Conservation (phyloP, 2,797 vertebrate genomes). For the Gallinago solitaria region DNA sequence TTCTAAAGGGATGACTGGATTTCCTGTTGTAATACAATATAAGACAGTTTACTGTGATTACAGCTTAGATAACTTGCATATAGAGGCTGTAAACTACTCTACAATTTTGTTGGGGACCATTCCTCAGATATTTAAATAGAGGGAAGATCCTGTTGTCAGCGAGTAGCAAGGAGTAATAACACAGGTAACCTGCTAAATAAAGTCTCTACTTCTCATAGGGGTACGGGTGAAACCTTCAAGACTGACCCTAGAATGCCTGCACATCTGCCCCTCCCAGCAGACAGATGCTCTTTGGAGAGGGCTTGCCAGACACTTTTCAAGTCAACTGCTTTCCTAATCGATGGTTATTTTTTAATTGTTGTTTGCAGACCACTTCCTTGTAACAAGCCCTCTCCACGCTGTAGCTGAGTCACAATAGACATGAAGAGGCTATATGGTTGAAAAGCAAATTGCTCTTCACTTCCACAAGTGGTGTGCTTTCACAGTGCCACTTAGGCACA, state of each 20-base stretch:
- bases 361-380: conserved; percentile 9
- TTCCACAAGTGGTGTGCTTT: not conserved
- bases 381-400: conserved; percentile 2
- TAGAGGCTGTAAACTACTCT: not conserved
- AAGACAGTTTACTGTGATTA: conserved; percentile 17
- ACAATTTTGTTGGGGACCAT: not conserved
- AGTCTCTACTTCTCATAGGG: not conserved
- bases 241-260: not conserved
- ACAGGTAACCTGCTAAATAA: not conserved
- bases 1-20: conserved; percentile 37
- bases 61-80: not conserved
- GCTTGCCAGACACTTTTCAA: not conserved
- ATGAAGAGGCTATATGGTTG: conserved; percentile 1
- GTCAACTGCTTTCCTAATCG: not conserved
- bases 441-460: conserved; percentile 41
- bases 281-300: not conserved
- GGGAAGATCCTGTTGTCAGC: not conserved
- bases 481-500: not conserved
- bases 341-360: conserved; percentile 30
- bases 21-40: conserved; percentile 46
- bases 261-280: not conserved
- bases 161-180: not conserved
- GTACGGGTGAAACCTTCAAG: not conserved
- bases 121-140: not conserved
- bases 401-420: not conserved